Evolutionary conservation across 2,797 vertebrate genomes (phyloP).

Genomic region (Acanthornis magna): DNA sequence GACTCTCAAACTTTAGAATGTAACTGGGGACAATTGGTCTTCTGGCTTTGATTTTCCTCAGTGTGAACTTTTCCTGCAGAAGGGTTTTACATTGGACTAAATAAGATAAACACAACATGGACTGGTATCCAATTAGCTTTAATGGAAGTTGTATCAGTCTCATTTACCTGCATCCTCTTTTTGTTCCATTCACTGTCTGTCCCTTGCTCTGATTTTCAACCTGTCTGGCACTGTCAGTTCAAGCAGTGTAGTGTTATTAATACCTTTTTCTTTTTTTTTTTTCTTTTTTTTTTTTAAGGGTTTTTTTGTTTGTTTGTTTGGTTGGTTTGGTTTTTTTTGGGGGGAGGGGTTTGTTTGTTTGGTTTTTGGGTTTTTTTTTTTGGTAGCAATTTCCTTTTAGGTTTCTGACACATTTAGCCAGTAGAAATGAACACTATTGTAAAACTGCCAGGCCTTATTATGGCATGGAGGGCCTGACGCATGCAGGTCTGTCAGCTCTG

Average conservation of each 20-base stretch:
- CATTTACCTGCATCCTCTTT: background rate
- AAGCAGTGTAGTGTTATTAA: background rate
- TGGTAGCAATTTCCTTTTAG: background rate
- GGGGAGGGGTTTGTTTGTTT: no score
- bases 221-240: background rate
- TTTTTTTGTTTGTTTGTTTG: no score
- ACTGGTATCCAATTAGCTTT: background rate
- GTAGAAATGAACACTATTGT: background rate
- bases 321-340: no score
- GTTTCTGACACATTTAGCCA: constrained; percentile 9
- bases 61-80: background rate
- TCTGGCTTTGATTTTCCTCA: constrained; percentile 48
- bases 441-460: constrained; percentile 3
- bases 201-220: background rate
- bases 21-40: constrained; percentile 29
- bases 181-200: background rate
- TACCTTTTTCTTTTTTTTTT: fast-evolving
- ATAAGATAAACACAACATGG: background rate
- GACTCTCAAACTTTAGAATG: constrained; percentile 53
- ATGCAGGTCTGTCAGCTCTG: background rate
- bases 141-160: background rate
- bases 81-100: background rate
- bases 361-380: no score
- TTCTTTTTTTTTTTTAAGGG: no score
- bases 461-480: background rate